These are phyloP conservation scores for Acrobasis consociella DNA, from an alignment of 2,888 invertebrate species.

Conservation along the genomic window DNA sequence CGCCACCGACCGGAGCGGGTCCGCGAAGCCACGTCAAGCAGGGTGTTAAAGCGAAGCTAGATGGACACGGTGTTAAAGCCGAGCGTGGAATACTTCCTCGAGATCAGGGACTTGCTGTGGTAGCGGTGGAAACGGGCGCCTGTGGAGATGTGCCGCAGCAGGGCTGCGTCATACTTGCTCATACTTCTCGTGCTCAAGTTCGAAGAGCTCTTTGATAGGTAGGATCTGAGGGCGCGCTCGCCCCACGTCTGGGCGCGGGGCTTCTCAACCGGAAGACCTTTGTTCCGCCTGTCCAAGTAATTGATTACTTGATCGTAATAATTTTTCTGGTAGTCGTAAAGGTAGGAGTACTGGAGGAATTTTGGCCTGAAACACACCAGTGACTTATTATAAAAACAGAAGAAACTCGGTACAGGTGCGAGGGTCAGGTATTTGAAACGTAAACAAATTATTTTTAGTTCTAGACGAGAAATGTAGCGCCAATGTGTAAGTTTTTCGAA, in stretches of 20 bases:
- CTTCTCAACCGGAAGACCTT: slow-evolving; percentile 86
- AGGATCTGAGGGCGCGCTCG: slow-evolving; percentile 90
- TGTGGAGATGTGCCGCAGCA: slow-evolving; percentile 84
- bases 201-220: slow-evolving; percentile 86
- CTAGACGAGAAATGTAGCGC: not conserved
- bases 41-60: slow-evolving; percentile 77
- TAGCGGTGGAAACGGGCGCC: slow-evolving; percentile 88
- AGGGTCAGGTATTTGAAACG: not conserved
- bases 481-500: not conserved
- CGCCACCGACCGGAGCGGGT: slow-evolving; percentile 56
- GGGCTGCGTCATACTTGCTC: slow-evolving; percentile 75
- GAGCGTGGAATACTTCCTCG: slow-evolving; percentile 86
- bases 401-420: slow-evolving; percentile 11
- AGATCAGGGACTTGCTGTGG: slow-evolving; percentile 89
- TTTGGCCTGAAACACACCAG: slow-evolving; percentile 84
- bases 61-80: slow-evolving; percentile 78
- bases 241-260: slow-evolving; percentile 94
- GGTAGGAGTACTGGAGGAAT: slow-evolving; percentile 90
- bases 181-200: slow-evolving; percentile 83
- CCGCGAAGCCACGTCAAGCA: slow-evolving; percentile 74
- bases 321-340: slow-evolving; percentile 92
- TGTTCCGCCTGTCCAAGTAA: slow-evolving; percentile 89
- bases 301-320: slow-evolving; percentile 94
- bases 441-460: slow-evolving; percentile 19
- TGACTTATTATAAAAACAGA: slow-evolving; percentile 18